Conservation (phyloP, 2,888 invertebrate genomes). For the Elegia similella region DNA sequence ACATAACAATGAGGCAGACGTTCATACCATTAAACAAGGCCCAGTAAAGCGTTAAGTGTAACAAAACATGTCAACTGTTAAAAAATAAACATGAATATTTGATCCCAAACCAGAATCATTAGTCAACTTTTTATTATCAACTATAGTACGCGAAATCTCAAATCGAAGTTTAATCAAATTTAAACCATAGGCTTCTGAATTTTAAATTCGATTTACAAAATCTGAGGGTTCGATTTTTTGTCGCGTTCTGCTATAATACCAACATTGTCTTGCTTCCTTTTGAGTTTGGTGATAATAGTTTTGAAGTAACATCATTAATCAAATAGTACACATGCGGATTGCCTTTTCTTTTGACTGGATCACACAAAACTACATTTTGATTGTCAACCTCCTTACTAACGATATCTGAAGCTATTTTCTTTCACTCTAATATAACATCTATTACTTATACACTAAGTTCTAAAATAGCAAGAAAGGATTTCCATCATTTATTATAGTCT, state of each 20-base stretch:
- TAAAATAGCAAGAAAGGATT: constrained; percentile 31
- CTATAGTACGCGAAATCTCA: constrained; percentile 6
- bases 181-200: constrained; percentile 34
- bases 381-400: constrained; percentile 61
- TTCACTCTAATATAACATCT: constrained; percentile 35
- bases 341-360: constrained; percentile 59
- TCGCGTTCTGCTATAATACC: constrained; percentile 53
- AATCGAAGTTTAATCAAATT: constrained; percentile 21
- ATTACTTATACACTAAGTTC: constrained; percentile 32
- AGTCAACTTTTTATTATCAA: constrained; percentile 71
- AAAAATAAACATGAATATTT: constrained; percentile 77
- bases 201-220: constrained; percentile 23
- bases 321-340: constrained; percentile 65
- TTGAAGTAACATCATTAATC: constrained; percentile 75
- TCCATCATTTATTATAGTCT: constrained; percentile 64
- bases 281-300: constrained; percentile 64
- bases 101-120: constrained; percentile 79
- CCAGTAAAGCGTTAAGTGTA: constrained; percentile 74
- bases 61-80: constrained; percentile 64
- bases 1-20: constrained; percentile 48
- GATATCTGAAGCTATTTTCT: constrained; percentile 35
- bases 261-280: constrained; percentile 62
- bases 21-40: constrained; percentile 72
- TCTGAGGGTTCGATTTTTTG: constrained; percentile 37
- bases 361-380: constrained; percentile 69